These are phyloP conservation scores for Mythimna albipuncta DNA, from an alignment of 2,888 invertebrate genomes.

Conservation along the genomic window DNA sequence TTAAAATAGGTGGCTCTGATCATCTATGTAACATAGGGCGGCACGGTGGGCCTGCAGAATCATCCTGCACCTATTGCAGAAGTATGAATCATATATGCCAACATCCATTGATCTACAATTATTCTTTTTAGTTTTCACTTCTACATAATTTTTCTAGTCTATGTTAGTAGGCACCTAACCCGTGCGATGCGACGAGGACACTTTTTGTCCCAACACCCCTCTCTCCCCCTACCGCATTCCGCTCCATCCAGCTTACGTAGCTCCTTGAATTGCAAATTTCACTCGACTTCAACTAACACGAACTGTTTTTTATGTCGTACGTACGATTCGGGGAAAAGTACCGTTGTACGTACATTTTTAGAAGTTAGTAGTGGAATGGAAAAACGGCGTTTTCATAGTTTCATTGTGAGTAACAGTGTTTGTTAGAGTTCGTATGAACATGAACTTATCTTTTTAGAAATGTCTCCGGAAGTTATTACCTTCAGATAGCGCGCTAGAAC, in stretches of 20 bases:
- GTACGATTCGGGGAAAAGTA: slow-evolving; percentile 42
- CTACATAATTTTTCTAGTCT: slow-evolving; percentile 12
- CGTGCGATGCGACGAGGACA: slow-evolving; percentile 58
- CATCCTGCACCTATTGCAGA: too few relatives aligned
- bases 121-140: not conserved
- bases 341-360: slow-evolving; percentile 20
- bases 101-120: too few relatives aligned
- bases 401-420: not conserved
- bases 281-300: slow-evolving; percentile 64
- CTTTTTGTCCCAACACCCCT: slow-evolving; percentile 62
- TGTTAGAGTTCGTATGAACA: not conserved
- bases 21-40: too few relatives aligned
- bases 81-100: too few relatives aligned
- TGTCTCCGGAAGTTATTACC: not conserved
- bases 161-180: slow-evolving; percentile 34
- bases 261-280: slow-evolving; percentile 82
- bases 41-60: too few relatives aligned
- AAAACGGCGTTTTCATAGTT: slow-evolving; percentile 5
- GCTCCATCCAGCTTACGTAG: slow-evolving; percentile 60
- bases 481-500: not conserved
- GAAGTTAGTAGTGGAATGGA: slow-evolving; percentile 1
- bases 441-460: not conserved
- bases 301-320: slow-evolving; percentile 61
- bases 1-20: too few relatives aligned
- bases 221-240: slow-evolving; percentile 43